Base-by-base conservation (phyloP, 2,888 invertebrate species). In the Eledona agricola region DNA sequence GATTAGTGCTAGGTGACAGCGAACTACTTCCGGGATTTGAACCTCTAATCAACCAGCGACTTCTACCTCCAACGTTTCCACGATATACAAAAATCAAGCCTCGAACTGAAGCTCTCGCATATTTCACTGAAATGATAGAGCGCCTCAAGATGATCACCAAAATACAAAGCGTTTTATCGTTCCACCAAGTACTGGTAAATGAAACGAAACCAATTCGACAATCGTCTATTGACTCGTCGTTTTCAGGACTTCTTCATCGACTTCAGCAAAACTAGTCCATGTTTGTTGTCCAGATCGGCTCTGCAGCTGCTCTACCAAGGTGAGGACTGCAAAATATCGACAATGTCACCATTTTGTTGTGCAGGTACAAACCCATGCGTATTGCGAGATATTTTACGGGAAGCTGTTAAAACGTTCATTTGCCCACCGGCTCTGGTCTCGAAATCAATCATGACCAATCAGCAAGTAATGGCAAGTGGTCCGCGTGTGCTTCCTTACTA, bases 41-140 rank as follows among this genome's bases (percentile, higher is more conserved):
- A 71, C 95, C 96, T 1, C 87, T 95, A 76, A 90, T 96, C 28
- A 98, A 98, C 79, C 96, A 96, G 77, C 85, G 96, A 26, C 81
- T 96, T 35, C 80, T 98, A 45, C 98, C 98, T n/a, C 96, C 98
- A 0, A 96, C 98, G 9, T 99, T 98, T 80, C 98, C 98, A 0
- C 86, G 98, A 10, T 96, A 95, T 76, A 94, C 96, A 0, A 90
- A 93, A 77, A 94, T 97, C 68, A 90, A 90, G 64, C 87, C 88
- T 29, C 80, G 88, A 60, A 77, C 81, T 37, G 92, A 92, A 70
- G 92, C 96, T 19, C 74, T 94, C 55, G 81, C 83, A 59, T 92
- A 92, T 73, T 84, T 93, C 69, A 89, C 90, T 66, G 88, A 88
- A 70, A 83, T 96, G 65, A 82, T 95, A n/a, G 82, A 86, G 23